Base-by-base conservation (phyloP, 2,888 invertebrate species). In the Noctua janthina region DNA sequence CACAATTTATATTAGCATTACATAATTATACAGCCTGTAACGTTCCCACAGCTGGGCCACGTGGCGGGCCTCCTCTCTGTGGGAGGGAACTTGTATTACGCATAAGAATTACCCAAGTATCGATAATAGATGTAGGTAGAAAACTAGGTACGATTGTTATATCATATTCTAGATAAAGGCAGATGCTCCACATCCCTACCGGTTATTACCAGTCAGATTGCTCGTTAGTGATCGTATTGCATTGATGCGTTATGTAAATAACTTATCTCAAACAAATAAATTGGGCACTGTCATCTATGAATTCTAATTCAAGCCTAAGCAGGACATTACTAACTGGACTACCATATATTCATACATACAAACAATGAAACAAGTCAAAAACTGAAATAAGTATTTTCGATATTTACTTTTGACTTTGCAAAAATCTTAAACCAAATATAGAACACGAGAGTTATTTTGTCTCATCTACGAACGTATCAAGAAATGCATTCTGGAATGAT, bases 181-280 rank as follows among this genome's bases (percentile, higher is more conserved):
- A 88, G 90, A 92, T 95, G 96, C 94, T 96, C 96, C 92, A 96
- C 93, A 95, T 95, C 93, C 74, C 88, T 86, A 93, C 96, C 90
- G 92, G 96, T 94, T 92, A 92, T 89, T 89, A 93, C 96, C 90
- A 91, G 95, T 93, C 92, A 81, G 84, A 88, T 92, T 87, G 89
- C 92, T 93, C 91, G 89, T 92, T 93, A 91, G 86, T 88, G 83
- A 90, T 90, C 88, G 79, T 83, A 87, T 79, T 88, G 87, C 87
- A 90, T 87, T 87, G 82, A 86, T 90, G 88, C 88, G 83, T 73
- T 84, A 77, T 87, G 78, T 90, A 87, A 87, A 87, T 72, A 70
- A 59, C 46, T 64, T 82, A 89, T 80, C 64, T 77, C 11, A 82
- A 64, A 68, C 64, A 74, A 81, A 77, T 78, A 74, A 49, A 73